Evolutionary conservation across 2,797 vertebrate species (phyloP).

Genomic region (Phoebastria nigripes): DNA sequence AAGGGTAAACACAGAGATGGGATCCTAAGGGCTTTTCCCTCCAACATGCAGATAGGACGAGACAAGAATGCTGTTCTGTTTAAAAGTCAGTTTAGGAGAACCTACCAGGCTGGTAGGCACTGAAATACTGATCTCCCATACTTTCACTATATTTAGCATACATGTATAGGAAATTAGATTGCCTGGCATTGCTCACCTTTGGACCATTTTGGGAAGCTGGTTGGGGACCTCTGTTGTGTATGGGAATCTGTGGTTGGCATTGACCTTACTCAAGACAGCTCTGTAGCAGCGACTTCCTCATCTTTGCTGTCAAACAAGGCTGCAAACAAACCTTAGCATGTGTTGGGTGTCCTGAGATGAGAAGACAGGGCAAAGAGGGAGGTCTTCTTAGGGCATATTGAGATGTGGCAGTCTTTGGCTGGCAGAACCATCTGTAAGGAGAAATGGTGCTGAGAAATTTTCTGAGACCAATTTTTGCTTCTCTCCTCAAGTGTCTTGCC

Average conservation of each 20-base stretch:
- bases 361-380: neutral
- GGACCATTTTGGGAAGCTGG: neutral
- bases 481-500: neutral
- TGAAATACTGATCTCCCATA: neutral
- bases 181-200: neutral
- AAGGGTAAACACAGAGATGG: neutral
- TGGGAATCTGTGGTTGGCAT: neutral
- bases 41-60: rapidly evolving
- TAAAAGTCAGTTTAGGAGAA: neutral
- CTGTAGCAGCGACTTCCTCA: neutral
- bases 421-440: neutral
- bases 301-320: neutral
- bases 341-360: neutral
- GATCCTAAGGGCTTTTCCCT: neutral
- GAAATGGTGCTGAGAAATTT: neutral
- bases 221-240: neutral
- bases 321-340: neutral
- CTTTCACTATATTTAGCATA: neutral
- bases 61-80: neutral
- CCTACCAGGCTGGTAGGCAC: neutral
- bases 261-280: neutral
- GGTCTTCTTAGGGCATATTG: neutral
- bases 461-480: neutral
- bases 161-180: neutral
- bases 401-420: neutral